phyloP scores from a whole-genome alignment of 2,888 invertebrate species.

The Euzetes globulus region DNA sequence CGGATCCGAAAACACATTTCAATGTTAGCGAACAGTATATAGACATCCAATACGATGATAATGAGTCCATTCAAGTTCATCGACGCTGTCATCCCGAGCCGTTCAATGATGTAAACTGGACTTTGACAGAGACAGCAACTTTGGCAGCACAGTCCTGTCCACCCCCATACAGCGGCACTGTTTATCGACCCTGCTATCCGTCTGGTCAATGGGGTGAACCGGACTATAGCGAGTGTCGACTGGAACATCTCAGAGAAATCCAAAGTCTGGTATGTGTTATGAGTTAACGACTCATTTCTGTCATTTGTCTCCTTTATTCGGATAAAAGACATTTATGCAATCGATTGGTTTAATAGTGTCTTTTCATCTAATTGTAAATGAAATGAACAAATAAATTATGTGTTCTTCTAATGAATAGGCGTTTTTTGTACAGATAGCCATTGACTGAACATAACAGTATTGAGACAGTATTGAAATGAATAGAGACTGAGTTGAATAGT shows the following conservation, averaged over 20 bases:
- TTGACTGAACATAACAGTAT: background rate
- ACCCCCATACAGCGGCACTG: slow-evolving; percentile 41
- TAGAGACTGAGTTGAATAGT: background rate
- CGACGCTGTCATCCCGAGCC: slow-evolving; percentile 33
- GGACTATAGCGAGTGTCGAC: slow-evolving; percentile 42
- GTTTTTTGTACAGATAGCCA: background rate
- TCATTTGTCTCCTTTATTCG: slow-evolving; percentile 27
- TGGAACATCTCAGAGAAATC: slow-evolving; percentile 41
- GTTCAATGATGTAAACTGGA: slow-evolving; percentile 39
- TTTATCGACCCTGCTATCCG: slow-evolving; percentile 42
- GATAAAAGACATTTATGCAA: slow-evolving; percentile 7
- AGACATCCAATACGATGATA: slow-evolving; percentile 21
- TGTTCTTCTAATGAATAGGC: slow-evolving; percentile 11
- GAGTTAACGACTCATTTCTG: background rate
- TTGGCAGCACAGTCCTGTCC: slow-evolving; percentile 41
- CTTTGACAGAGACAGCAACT: slow-evolving; percentile 41
- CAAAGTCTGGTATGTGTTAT: slow-evolving; percentile 41
- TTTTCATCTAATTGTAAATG: slow-evolving; percentile 15
- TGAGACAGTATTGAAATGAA: background rate
- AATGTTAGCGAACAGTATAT: slow-evolving; percentile 19
- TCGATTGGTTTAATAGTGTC: background rate
- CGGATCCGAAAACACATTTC: slow-evolving; percentile 2
- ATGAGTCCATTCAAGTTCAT: slow-evolving; percentile 31
- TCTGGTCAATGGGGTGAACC: slow-evolving; percentile 42
- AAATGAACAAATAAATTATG: slow-evolving; percentile 17